Evolutionary conservation across 2,888 invertebrate genomes (phyloP).

Genomic region (Podotricha telesiphe): DNA sequence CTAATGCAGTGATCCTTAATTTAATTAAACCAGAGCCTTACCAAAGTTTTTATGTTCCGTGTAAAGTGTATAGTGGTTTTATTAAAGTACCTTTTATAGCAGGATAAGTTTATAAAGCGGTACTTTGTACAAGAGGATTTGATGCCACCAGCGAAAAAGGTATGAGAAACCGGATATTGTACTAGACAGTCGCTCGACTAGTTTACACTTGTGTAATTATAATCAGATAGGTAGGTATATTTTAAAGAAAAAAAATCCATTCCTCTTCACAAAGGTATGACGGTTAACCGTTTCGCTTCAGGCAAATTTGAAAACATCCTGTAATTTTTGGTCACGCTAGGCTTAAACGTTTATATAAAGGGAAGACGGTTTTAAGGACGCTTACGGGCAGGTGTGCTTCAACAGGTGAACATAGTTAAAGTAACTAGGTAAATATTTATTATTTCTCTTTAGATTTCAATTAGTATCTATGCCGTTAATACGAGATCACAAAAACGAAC

Average conservation of each 20-base stretch:
- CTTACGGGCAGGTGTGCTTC: conserved; percentile 67
- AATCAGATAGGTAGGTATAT: conserved; percentile 48
- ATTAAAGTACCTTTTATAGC: conserved; percentile 55
- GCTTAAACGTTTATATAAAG: conserved; percentile 69
- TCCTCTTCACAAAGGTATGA: conserved; percentile 54
- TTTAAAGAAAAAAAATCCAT: conserved; percentile 40
- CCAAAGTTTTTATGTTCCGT: conserved; percentile 72
- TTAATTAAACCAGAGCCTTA: conserved; percentile 34
- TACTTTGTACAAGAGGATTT: conserved; percentile 59
- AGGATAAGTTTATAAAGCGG: conserved; percentile 45
- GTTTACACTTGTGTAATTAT: conserved; percentile 64
- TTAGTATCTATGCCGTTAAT: conserved; percentile 48
- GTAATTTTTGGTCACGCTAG: conserved; percentile 56
- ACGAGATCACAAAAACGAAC: conserved; percentile 4
- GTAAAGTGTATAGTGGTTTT: conserved; percentile 68
- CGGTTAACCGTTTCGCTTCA: conserved; percentile 48
- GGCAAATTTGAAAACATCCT: conserved; percentile 40
- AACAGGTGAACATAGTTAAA: conserved; percentile 68
- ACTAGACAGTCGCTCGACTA: conserved; percentile 71
- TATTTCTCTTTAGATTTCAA: conserved; percentile 40
- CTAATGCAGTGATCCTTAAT: conserved; percentile 33
- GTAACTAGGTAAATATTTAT: conserved; percentile 21
- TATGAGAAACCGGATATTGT: conserved; percentile 78
- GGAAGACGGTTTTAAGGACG: conserved; percentile 60
- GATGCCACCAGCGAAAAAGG: conserved; percentile 75